Base-by-base conservation (phyloP, 2,888 invertebrate genomes). In the Gnatocerus cornutus region DNA sequence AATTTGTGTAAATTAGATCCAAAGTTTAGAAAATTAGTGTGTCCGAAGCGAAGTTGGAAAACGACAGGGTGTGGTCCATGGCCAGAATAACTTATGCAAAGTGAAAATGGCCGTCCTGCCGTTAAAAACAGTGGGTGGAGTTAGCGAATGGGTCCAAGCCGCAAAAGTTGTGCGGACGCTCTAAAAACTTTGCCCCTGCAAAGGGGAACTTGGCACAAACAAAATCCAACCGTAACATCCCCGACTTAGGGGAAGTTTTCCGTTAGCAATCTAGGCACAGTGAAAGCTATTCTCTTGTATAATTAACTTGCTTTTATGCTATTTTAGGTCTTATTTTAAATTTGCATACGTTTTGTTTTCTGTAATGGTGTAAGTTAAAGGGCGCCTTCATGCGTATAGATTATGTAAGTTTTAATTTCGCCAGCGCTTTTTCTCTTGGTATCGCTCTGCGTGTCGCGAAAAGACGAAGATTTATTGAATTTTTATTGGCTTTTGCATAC, bases 111-210 rank as follows among this genome's bases (percentile, higher is more conserved):
- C 83, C 84, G 84, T 80, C 84, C 80, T 81, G 80, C 79, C 77
- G 78, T 84, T 83, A 83, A 84, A 85, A 84, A 82, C 82, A 80
- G 83, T 82, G 82, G 84, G 84, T 83, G 84, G 84, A 83, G 83
- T 81, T 80, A 79, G 82, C 76, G 78, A 78, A 70, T 78, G 83
- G 82, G 81, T 78, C 82, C 79, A 82, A 83, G 83, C 84, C 84
- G 77, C 84, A 85, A 84, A 84, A 84, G 84, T 84, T 84, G 83
- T 84, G 82, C 82, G 83, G 83, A 81, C 81, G 79, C 82, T 82
- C 82, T 80, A 83, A 85, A 85, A 85, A 84, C 83, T 84, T 83
- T 79, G 78, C 81, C 81, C 79, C 79, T 77, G 73, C 68, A 74
- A 76, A 77, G 74, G 77, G 78, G 76, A 78, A 68, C 72, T 68